Percentiles rank a stretch among this genome's conserved stretches.
Conservation (phyloP, 2,113 vertebrate genomes). For the Romanogobio albipinnatus region DNA sequence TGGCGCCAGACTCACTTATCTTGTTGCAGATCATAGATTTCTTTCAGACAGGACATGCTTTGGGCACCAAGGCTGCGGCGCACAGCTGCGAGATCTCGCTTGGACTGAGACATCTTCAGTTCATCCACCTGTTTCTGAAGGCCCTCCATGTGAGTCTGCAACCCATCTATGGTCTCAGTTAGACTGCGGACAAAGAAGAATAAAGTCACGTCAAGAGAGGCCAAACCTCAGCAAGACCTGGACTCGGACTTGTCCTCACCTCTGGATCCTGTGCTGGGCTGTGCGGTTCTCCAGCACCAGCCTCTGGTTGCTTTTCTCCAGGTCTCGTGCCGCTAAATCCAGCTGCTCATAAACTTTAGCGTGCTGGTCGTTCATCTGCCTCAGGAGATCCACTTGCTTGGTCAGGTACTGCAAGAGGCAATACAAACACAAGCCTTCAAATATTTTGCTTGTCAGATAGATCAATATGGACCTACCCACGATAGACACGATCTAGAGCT, state of each 20-base stretch:
- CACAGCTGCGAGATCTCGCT: slow-evolving; percentile 72
- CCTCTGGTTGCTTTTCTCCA: slow-evolving; percentile 88
- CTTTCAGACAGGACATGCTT: slow-evolving; percentile 87
- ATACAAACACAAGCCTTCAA: background rate
- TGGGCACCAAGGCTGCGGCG: slow-evolving; percentile 76
- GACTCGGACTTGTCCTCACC: slow-evolving; percentile 70
- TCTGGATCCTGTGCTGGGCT: slow-evolving; percentile 88
- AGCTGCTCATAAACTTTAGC: slow-evolving; percentile 94
- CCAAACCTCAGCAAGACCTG: background rate
- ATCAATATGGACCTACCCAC: background rate
- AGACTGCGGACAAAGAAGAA: slow-evolving; percentile 75
- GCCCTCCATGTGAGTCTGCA: slow-evolving; percentile 87
- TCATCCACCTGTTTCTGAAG: slow-evolving; percentile 89
- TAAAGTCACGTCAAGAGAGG: too few relatives aligned
- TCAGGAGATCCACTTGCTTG: slow-evolving; percentile 89
- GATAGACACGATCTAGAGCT: too few relatives aligned
- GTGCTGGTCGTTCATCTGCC: slow-evolving; percentile 95
- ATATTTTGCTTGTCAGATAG: background rate
- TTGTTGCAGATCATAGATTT: slow-evolving; percentile 85
- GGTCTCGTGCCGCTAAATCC: slow-evolving; percentile 85
- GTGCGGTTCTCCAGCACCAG: slow-evolving; percentile 86
- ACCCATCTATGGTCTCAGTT: slow-evolving; percentile 86
- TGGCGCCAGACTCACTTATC: slow-evolving; percentile 74
- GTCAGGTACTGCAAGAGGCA: slow-evolving; percentile 81
- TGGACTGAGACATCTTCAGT: slow-evolving; percentile 74